These are phyloP conservation scores for Melanotaenia duboulayi DNA, from an alignment of 2,113 vertebrate genomes.

Conservation along the genomic window DNA sequence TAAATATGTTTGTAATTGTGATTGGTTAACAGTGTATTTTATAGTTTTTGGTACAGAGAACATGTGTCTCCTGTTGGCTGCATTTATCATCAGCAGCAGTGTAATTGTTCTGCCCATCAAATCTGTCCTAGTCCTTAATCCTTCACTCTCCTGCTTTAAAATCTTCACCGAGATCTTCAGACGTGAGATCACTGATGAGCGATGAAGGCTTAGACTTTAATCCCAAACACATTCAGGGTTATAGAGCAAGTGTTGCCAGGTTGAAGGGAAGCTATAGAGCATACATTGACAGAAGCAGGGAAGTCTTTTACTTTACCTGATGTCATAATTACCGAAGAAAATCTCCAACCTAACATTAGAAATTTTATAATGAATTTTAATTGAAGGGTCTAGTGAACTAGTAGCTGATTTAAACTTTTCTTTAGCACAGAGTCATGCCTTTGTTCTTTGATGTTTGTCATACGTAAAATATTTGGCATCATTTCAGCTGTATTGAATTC, in stretches of 20 bases:
- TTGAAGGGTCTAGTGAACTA: background rate
- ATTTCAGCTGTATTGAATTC: background rate
- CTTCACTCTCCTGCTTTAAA: constrained; percentile 56
- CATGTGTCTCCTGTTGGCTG: constrained; percentile 23
- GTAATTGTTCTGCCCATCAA: constrained; percentile 49
- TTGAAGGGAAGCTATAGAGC: constrained; percentile 21
- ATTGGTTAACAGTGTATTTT: constrained; percentile 29
- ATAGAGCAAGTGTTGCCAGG: constrained; percentile 45
- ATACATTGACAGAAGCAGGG: background rate
- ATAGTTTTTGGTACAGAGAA: constrained; percentile 6
- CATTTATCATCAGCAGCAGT: constrained; percentile 48
- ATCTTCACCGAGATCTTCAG: constrained; percentile 64
- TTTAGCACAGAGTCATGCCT: background rate
- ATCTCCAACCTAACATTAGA: background rate
- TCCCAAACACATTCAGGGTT: constrained; percentile 61
- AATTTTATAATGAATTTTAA: background rate
- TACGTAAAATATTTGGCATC: background rate
- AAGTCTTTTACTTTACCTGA: constrained; percentile 6
- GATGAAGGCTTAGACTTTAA: constrained; percentile 67
- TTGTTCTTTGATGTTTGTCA: background rate
- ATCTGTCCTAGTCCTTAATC: constrained; percentile 61
- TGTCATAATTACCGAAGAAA: background rate
- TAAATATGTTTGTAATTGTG: constrained; percentile 46
- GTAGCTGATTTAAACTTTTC: background rate
- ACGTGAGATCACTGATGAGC: constrained; percentile 54